Conservation (phyloP, 2,888 invertebrate species). For the Tetranychus truncatus region DNA sequence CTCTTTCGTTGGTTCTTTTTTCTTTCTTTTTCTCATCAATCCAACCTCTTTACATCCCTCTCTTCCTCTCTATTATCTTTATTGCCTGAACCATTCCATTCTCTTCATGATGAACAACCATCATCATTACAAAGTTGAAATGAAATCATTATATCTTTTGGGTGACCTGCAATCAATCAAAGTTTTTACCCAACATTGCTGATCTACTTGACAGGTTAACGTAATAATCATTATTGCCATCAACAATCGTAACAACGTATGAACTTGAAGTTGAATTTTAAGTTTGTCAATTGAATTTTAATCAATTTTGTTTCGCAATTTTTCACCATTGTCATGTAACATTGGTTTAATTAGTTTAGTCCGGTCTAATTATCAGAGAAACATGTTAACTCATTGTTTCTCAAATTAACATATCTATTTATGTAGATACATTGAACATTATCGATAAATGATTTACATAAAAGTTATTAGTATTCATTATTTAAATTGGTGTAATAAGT, state of each 20-base stretch:
- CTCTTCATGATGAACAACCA: not conserved
- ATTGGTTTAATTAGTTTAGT: not conserved
- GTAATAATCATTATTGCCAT: not conserved
- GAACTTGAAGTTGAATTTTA: not conserved
- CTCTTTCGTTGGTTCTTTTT: not conserved
- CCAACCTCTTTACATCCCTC: too few relatives aligned
- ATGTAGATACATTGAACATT: too few relatives aligned
- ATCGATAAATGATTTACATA: too few relatives aligned
- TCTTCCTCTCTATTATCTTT: too few relatives aligned
- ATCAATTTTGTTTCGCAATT: not conserved
- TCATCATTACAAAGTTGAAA: not conserved
- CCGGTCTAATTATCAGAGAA: too few relatives aligned
- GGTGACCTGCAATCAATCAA: not conserved
- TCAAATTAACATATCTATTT: too few relatives aligned
- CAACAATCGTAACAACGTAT: not conserved
- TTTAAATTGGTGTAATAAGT: too few relatives aligned
- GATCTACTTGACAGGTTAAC: not conserved
- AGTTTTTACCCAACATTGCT: not conserved
- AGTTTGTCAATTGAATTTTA: not conserved
- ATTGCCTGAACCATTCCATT: too few relatives aligned
- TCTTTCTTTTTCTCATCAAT: not conserved
- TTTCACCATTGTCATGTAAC: not conserved
- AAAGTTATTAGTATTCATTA: too few relatives aligned
- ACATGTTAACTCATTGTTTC: too few relatives aligned
- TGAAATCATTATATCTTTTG: not conserved